phyloP scores from a whole-genome alignment of 2,797 vertebrate species.

The Morus bassanus region DNA sequence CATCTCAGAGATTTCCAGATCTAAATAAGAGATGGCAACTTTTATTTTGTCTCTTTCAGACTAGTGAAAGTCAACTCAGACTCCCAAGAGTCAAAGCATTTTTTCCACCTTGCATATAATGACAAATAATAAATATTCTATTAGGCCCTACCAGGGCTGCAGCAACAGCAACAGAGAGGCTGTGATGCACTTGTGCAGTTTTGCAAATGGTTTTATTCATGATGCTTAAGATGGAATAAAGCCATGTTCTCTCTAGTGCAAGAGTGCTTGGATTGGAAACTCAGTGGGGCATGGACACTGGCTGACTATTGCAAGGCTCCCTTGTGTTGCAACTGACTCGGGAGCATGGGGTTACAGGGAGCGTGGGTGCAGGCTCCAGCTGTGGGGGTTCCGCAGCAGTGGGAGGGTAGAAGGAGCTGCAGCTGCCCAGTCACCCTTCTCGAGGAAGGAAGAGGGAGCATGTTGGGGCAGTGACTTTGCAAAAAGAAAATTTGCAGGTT shows the following conservation, averaged over 20 bases:
- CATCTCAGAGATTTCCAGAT: neutral
- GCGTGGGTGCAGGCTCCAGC: neutral
- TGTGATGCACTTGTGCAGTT: neutral
- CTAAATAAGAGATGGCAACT: neutral
- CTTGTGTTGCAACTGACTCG: fast-evolving
- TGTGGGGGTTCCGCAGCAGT: fast-evolving
- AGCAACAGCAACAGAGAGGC: neutral
- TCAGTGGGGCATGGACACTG: neutral
- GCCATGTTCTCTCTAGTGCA: neutral
- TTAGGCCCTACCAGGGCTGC: neutral
- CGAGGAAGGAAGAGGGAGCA: neutral
- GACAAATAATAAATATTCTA: neutral
- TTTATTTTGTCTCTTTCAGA: neutral
- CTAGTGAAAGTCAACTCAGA: neutral
- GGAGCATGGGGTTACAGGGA: neutral
- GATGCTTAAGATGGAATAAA: neutral
- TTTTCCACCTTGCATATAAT: neutral
- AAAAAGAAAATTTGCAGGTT: neutral
- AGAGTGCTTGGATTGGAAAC: neutral
- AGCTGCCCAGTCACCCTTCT: neutral
- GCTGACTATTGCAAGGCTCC: fast-evolving
- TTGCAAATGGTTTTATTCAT: neutral
- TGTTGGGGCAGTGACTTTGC: neutral
- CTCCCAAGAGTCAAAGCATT: neutral
- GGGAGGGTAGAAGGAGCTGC: neutral